phyloP scores from a whole-genome alignment of 2,797 vertebrate species.

The Sebastes steindachneri region DNA sequence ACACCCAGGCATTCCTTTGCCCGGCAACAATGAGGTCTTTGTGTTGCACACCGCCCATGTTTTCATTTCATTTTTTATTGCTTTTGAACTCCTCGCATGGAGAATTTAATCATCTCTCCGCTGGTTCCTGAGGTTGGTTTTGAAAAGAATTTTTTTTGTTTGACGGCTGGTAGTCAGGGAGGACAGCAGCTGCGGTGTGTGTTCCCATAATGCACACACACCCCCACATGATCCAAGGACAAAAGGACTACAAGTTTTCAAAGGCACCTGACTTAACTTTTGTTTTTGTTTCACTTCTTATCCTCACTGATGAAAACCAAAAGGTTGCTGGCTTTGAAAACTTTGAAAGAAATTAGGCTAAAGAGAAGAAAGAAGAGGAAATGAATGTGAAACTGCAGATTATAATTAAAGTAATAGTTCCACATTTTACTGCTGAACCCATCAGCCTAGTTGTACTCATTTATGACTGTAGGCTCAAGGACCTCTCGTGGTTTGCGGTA shows the following conservation, averaged over 20 bases:
- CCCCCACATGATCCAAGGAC: constrained; percentile 35
- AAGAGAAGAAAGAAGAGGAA: background rate
- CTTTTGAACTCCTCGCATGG: constrained; percentile 68
- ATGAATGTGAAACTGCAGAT: background rate
- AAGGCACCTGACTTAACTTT: constrained; percentile 42
- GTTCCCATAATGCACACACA: constrained; percentile 16
- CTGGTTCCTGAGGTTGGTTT: constrained; percentile 56
- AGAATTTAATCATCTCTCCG: constrained; percentile 73
- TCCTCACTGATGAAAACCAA: background rate
- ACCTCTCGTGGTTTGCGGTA: background rate
- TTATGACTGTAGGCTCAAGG: background rate
- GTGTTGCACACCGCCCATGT: constrained; percentile 68
- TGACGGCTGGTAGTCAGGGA: constrained; percentile 43
- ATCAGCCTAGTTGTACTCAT: background rate
- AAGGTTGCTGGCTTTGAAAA: constrained; percentile 4
- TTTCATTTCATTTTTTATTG: constrained; percentile 83
- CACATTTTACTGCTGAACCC: background rate
- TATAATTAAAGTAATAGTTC: background rate
- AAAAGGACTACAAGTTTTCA: constrained; percentile 33
- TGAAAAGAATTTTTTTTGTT: constrained; percentile 60
- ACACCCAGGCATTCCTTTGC: constrained; percentile 75
- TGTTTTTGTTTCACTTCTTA: constrained; percentile 24
- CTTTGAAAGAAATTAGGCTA: background rate
- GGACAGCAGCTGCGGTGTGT: constrained; percentile 52
- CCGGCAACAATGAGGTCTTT: constrained; percentile 78